Evolutionary conservation across 2,888 invertebrate genomes (phyloP).

Genomic region (Hyalella azteca): DNA sequence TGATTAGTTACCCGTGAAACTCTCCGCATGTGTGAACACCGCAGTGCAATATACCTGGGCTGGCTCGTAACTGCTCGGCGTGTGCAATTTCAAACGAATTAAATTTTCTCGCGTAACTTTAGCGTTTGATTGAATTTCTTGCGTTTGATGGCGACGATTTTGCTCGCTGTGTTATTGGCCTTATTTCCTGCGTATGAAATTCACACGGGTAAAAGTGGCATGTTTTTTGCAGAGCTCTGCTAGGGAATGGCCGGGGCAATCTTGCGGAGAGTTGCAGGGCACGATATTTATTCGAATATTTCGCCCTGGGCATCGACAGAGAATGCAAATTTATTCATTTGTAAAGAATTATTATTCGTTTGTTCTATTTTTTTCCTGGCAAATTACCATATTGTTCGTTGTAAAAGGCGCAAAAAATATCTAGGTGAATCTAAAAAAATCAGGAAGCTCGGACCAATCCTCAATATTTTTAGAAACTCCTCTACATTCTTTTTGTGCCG

Average conservation of each 20-base stretch:
- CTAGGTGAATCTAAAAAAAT: no score
- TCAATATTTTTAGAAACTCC: no score
- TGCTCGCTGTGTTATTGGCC: not conserved
- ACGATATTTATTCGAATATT: not conserved
- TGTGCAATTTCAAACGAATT: not conserved
- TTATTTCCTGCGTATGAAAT: constrained; percentile 32
- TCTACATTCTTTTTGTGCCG: no score
- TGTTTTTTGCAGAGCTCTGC: not conserved
- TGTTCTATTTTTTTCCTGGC: no score
- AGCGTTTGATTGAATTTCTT: constrained; percentile 24
- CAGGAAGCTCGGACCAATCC: no score
- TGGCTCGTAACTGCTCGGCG: not conserved
- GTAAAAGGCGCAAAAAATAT: no score
- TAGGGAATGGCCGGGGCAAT: not conserved
- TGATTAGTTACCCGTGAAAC: no score
- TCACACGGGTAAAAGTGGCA: not conserved
- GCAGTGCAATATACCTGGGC: no score
- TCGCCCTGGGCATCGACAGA: not conserved
- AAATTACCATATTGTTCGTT: no score
- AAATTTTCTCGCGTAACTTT: not conserved
- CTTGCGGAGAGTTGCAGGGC: not conserved
- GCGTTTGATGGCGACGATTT: not conserved
- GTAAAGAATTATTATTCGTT: no score
- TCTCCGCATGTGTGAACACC: no score
- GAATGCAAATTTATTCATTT: no score